A percentile compares a stretch with the other conserved stretches of the same genome.
Evolutionary conservation across 2,797 vertebrate genomes (phyloP).

Genomic region (Avahi laniger): DNA sequence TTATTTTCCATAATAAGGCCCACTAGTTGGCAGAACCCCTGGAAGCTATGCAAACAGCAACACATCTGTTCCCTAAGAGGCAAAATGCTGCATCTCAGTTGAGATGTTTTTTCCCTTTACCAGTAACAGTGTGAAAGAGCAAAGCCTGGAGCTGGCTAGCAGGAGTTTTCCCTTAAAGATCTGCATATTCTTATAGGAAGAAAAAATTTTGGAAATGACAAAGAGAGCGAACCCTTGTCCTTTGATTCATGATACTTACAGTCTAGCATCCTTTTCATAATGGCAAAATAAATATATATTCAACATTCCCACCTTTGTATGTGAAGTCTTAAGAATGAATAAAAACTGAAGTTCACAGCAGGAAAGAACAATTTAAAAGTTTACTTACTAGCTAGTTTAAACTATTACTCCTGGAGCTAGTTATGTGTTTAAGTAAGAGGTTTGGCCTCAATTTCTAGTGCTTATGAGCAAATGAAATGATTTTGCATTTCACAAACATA

Average conservation of each 20-base stretch:
- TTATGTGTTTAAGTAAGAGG: slow-evolving; percentile 29
- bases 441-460: background rate
- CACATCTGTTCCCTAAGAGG: slow-evolving; percentile 71
- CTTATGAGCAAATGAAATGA: slow-evolving; percentile 1
- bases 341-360: background rate
- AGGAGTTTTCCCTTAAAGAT: background rate
- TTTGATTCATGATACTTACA: background rate
- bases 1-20: slow-evolving; percentile 68
- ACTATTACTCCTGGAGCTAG: background rate
- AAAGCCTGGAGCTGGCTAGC: background rate
- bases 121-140: background rate
- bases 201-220: background rate
- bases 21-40: slow-evolving; percentile 59
- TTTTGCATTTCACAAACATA: slow-evolving; percentile 27
- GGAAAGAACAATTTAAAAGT: background rate
- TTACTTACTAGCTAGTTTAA: background rate
- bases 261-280: background rate
- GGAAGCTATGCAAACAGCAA: slow-evolving; percentile 63
- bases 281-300: background rate
- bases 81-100: slow-evolving; percentile 40
- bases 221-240: background rate
- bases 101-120: slow-evolving; percentile 49
- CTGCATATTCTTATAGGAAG: background rate
- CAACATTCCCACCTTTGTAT: background rate
- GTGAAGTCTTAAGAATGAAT: background rate